These are phyloP conservation scores for Spodoptera littoralis DNA, from an alignment of 2,888 invertebrate species.

Conservation along the genomic window DNA sequence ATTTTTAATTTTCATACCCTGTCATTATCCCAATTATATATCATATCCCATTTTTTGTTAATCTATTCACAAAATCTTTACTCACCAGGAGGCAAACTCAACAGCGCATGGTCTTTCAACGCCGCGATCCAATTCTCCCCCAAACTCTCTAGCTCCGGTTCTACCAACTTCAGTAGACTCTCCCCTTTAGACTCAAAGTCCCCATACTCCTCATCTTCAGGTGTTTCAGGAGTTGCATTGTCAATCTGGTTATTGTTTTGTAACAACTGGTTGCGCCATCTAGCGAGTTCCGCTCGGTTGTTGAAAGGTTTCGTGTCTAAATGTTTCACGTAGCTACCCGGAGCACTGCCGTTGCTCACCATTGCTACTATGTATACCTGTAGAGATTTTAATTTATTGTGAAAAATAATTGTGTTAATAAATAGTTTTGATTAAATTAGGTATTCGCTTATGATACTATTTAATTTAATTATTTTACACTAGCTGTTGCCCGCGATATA, in stretches of 20 bases:
- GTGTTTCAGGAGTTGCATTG: constrained; percentile 66
- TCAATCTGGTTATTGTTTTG: constrained; percentile 78
- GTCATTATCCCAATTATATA: too few species aligned
- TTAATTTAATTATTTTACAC: too few species aligned
- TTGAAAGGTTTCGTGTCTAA: constrained; percentile 82
- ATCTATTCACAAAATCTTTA: constrained; percentile 11
- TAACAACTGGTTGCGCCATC: constrained; percentile 78
- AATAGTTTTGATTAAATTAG: too few species aligned
- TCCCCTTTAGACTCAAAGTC: constrained; percentile 94
- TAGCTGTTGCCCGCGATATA: too few species aligned
- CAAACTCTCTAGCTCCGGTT: constrained; percentile 96
- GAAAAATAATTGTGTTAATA: too few species aligned
- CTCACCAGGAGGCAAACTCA: constrained; percentile 95
- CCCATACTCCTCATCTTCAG: constrained; percentile 90
- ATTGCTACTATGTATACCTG: constrained; percentile 98
- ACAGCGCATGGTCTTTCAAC: constrained; percentile 97
- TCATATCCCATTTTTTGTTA: too few species aligned
- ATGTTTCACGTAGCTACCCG: constrained; percentile 89
- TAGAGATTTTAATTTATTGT: constrained; percentile 14
- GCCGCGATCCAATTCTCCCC: constrained; percentile 98
- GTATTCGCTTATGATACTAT: too few species aligned
- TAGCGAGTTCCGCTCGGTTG: constrained; percentile 77
- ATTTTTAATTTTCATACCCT: too few species aligned
- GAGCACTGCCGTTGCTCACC: constrained; percentile 92
- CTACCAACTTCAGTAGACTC: constrained; percentile 96